phyloP scores from a whole-genome alignment of 2,797 vertebrate genomes.

The Catamblyrhynchus diadema region DNA sequence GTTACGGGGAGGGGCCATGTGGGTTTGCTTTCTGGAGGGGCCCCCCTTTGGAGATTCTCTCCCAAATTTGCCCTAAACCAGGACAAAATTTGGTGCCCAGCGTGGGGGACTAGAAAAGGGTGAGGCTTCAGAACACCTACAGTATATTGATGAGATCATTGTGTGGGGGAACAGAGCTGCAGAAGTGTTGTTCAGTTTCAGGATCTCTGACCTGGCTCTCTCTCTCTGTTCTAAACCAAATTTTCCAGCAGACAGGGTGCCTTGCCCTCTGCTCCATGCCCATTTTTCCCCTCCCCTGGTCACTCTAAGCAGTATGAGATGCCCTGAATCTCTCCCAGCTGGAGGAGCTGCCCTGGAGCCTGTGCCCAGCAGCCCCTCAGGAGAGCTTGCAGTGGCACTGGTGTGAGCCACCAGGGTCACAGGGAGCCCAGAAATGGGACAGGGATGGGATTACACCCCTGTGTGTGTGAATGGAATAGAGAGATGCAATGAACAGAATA shows the following conservation, averaged over 20 bases:
- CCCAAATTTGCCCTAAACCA: too few species aligned
- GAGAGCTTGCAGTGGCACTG: not conserved
- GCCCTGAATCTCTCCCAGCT: not conserved
- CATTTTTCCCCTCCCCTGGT: not conserved
- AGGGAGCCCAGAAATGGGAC: not conserved
- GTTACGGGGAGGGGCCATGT: too few species aligned
- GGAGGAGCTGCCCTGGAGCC: not conserved
- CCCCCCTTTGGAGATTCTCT: too few species aligned
- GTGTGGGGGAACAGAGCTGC: too few species aligned
- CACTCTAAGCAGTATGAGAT: not conserved
- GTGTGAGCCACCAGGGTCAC: not conserved
- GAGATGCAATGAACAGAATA: not conserved
- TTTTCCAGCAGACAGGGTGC: not conserved
- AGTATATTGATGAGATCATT: too few species aligned
- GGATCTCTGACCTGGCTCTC: not conserved
- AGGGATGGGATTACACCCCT: not conserved
- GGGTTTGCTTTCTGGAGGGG: too few species aligned
- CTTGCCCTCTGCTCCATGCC: not conserved
- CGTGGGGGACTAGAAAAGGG: too few species aligned
- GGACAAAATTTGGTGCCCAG: too few species aligned
- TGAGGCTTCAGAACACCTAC: too few species aligned
- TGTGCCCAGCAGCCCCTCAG: not conserved
- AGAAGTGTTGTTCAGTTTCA: not conserved
- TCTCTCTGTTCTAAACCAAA: accelerated
- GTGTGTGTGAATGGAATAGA: not conserved